Conservation (phyloP, 92 coral and sea anemone species). For the Parazoanthus darwini region DNA sequence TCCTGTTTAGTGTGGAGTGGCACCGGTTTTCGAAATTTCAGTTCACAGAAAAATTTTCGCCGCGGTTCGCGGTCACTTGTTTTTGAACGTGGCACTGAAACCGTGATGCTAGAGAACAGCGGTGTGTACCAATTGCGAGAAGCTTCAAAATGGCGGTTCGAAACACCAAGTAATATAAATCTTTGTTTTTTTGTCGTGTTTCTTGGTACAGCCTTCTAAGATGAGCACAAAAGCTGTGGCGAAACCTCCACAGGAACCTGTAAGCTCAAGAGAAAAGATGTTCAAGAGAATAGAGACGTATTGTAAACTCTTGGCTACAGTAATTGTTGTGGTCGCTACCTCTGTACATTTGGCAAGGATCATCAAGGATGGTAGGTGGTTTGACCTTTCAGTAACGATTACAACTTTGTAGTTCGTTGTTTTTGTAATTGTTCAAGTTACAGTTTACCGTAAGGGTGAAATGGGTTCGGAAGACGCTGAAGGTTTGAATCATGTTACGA, state of each 20-base stretch:
- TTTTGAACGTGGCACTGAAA: conserved; percentile 30
- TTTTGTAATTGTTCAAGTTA: not conserved
- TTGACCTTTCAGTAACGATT: not conserved
- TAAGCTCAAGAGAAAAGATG: conserved; percentile 2
- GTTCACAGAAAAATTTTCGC: no score
- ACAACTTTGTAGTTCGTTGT: not conserved
- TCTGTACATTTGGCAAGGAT: conserved; percentile 77
- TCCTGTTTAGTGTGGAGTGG: no score
- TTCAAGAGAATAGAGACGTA: conserved; percentile 55
- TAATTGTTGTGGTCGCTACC: conserved; percentile 65
- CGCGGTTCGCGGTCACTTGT: not conserved
- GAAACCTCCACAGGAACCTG: not conserved
- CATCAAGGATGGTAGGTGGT: conserved; percentile 61
- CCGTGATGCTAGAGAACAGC: conserved; percentile 26
- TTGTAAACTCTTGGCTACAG: conserved; percentile 75
- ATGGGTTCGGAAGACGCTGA: not conserved
- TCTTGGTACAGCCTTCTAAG: not conserved
- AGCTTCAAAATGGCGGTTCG: conserved; percentile 31
- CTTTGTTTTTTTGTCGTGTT: not conserved
- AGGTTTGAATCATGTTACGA: no score
- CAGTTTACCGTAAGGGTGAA: not conserved
- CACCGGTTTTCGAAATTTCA: no score
- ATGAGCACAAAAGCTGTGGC: conserved; percentile 13
- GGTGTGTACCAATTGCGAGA: conserved; percentile 12
- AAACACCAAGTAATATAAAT: not conserved